Percentiles rank a stretch among this genome's conserved stretches.
Evolutionary conservation across 2,113 vertebrate genomes (phyloP).

Genomic region (Athene noctua): DNA sequence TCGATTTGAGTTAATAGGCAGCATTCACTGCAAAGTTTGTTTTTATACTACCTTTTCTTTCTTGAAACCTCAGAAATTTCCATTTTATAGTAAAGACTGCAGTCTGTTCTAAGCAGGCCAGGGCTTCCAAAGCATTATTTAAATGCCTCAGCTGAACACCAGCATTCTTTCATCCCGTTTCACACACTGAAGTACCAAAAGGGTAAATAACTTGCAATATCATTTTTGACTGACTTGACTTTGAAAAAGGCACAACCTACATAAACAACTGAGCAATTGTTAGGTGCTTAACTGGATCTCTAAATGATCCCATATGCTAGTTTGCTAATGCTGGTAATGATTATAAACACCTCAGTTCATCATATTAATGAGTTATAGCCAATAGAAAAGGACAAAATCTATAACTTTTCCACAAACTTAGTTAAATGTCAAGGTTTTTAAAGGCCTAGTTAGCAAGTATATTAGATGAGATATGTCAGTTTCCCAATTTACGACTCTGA

Average conservation of each 20-base stretch:
- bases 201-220: conserved; percentile 80
- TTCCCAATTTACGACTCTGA: conserved; percentile 97
- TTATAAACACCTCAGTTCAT: conserved; percentile 73
- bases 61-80: conserved; percentile 59
- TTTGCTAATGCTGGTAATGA: conserved; percentile 60
- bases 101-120: conserved; percentile 47
- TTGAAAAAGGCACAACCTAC: conserved; percentile 72
- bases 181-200: conserved; percentile 73
- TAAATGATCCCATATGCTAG: conserved; percentile 36
- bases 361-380: conserved; percentile 79
- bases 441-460: conserved; percentile 99
- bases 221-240: conserved; percentile 79
- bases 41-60: conserved; percentile 40
- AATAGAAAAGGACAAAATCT: conserved; percentile 77
- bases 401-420: conserved; percentile 85
- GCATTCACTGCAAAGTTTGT: conserved; percentile 42
- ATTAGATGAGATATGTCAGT: conserved; percentile 99
- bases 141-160: conserved; percentile 73
- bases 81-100: conserved; percentile 45
- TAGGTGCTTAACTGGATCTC: conserved; percentile 51
- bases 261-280: conserved; percentile 61
- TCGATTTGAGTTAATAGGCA: not conserved
- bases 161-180: conserved; percentile 71
- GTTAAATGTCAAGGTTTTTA: conserved; percentile 96
- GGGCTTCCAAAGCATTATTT: conserved; percentile 71